These are phyloP conservation scores for Turritopsis rubra DNA, from an alignment of 30 jellyfish, hydroid and myxozoan genomes.

Conservation along the genomic window DNA sequence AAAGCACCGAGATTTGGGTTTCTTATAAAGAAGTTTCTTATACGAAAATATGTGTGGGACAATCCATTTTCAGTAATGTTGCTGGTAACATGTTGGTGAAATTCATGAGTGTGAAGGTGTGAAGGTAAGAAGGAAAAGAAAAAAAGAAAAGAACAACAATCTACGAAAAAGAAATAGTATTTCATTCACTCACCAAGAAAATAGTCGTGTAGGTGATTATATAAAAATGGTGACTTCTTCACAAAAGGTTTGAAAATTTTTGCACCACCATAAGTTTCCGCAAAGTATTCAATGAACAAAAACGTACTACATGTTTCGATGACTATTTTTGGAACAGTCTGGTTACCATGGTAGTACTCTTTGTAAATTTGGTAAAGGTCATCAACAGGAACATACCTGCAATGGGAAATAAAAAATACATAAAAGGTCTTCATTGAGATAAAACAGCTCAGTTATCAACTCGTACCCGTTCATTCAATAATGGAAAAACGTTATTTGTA, in stretches of 20 bases:
- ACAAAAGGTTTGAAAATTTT: conserved; percentile 44
- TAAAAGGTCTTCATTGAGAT: too few relatives aligned
- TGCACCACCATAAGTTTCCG: conserved; percentile 71
- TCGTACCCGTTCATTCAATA: too few relatives aligned
- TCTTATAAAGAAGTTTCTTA: too few relatives aligned
- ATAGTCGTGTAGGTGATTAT: conserved; percentile 58
- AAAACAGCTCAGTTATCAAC: too few relatives aligned
- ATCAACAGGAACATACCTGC: conserved; percentile 67
- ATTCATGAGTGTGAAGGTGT: too few relatives aligned
- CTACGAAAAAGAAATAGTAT: neutral
- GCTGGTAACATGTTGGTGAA: too few relatives aligned
- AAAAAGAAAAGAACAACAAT: too few relatives aligned
- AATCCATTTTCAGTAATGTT: too few relatives aligned
- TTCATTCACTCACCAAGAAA: conserved; percentile 41
- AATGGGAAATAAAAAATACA: neutral
- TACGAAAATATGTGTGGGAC: too few relatives aligned
- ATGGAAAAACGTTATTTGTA: too few relatives aligned
- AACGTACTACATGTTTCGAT: conserved; percentile 54
- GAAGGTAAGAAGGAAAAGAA: too few relatives aligned
- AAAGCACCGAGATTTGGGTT: too few relatives aligned
- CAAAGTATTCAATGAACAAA: conserved; percentile 63
- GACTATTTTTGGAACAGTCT: conserved; percentile 36
- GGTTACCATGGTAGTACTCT: conserved; percentile 51
- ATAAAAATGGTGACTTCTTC: conserved; percentile 69
- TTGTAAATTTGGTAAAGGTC: conserved; percentile 58